phyloP scores from a whole-genome alignment of 2,797 vertebrate species.

The Sarcoramphus papa region DNA sequence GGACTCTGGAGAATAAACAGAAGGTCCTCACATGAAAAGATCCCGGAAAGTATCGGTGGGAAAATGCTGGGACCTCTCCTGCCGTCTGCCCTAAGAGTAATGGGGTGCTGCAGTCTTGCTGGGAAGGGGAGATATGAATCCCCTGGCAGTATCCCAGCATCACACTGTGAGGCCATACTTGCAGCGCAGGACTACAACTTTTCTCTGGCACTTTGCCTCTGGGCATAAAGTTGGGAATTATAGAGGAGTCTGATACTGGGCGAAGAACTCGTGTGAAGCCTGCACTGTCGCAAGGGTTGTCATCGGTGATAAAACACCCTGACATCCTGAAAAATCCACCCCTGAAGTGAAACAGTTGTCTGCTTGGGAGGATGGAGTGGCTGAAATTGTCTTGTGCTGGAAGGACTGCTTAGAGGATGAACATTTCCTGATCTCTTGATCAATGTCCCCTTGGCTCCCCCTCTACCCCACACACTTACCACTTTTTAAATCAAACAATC shows the following conservation, averaged over 20 bases:
- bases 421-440: neutral
- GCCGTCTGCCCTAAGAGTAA: neutral
- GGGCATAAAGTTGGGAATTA: neutral
- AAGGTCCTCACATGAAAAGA: neutral
- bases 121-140: neutral
- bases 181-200: neutral
- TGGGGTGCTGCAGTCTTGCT: neutral
- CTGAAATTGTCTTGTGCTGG: neutral
- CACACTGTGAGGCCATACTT: accelerated
- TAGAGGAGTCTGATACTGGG: neutral
- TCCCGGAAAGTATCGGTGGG: neutral
- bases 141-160: neutral
- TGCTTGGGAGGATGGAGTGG: neutral
- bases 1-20: neutral
- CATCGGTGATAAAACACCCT: accelerated
- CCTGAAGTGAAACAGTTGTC: neutral
- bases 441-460: neutral
- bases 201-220: neutral
- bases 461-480: neutral
- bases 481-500: neutral
- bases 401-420: neutral
- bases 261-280: neutral
- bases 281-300: accelerated
- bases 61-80: neutral
- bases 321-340: neutral